phyloP scores from a whole-genome alignment of 2,113 vertebrate genomes.

The Apaloderma vittatum region DNA sequence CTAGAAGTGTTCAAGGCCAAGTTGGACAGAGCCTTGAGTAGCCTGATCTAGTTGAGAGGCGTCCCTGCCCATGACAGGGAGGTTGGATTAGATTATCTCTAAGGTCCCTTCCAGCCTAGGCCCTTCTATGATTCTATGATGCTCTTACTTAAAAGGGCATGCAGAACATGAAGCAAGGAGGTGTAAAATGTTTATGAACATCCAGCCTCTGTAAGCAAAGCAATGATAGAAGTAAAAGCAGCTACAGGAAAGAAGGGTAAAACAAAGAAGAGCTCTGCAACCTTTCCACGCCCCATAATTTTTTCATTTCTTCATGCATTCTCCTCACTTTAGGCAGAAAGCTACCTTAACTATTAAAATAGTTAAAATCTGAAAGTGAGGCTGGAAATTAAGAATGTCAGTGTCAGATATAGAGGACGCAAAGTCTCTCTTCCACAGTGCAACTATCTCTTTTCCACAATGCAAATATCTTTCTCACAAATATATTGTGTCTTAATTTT shows the following conservation, averaged over 20 bases:
- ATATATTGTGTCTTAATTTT: neutral
- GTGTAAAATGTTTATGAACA: neutral
- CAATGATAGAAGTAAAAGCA: neutral
- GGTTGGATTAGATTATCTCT: no score
- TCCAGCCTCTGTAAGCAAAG: neutral
- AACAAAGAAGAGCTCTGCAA: neutral
- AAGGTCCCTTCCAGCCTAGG: no score
- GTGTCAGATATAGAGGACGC: neutral
- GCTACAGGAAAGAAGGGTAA: neutral
- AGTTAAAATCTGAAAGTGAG: neutral
- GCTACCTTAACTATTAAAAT: neutral
- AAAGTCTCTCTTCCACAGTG: neutral
- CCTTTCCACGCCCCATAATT: accelerated
- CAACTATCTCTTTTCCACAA: neutral
- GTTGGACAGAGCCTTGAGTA: no score
- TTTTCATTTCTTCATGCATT: neutral
- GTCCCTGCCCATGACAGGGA: no score
- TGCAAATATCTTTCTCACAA: neutral
- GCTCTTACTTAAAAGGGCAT: neutral
- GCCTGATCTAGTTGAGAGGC: no score
- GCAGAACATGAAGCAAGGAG: neutral
- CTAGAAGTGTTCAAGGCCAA: no score
- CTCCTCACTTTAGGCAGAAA: neutral
- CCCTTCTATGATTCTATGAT: no score
- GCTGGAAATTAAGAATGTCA: neutral